Conservation (phyloP, 1,140 invertebrate species). For the Radopholus similis region DNA sequence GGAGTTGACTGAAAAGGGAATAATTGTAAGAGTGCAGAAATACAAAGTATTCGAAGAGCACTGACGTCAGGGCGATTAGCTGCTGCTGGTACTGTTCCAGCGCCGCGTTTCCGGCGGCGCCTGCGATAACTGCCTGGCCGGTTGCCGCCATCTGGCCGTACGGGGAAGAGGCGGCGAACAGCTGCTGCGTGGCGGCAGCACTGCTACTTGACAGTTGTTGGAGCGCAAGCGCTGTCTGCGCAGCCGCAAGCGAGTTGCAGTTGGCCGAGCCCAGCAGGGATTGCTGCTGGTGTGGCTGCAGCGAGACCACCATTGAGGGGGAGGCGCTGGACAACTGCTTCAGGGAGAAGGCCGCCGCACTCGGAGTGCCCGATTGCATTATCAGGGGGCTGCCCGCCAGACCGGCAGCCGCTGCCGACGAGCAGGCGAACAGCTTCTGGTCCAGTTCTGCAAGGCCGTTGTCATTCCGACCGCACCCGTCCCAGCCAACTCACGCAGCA, state of each 20-base stretch:
- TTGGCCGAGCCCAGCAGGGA: background rate
- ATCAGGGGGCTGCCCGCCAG: constrained; percentile 32
- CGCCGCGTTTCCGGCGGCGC: background rate
- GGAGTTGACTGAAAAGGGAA: constrained; percentile 1
- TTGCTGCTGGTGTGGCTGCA: background rate
- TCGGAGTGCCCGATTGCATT: too few species aligned
- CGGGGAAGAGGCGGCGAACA: background rate
- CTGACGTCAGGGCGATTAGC: background rate
- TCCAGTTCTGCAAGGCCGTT: constrained; percentile 20
- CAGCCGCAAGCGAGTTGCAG: background rate
- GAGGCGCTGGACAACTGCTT: too few species aligned
- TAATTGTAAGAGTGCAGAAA: background rate
- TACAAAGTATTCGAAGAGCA: background rate
- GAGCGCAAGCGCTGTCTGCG: background rate
- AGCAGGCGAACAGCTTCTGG: constrained; percentile 21
- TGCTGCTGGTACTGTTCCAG: constrained; percentile 4
- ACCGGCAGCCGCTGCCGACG: constrained; percentile 27
- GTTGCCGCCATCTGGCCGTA: background rate
- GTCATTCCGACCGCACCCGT: background rate
- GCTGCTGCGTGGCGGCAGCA: too few species aligned
- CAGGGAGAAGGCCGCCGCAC: too few species aligned
- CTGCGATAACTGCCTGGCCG: too few species aligned
- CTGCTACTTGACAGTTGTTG: too few species aligned
- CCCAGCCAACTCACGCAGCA: constrained; percentile 7
- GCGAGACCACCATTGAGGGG: too few species aligned